These are phyloP conservation scores for Phymorhynchus buccinoides DNA, from an alignment of 1,140 invertebrate species.

Conservation along the genomic window DNA sequence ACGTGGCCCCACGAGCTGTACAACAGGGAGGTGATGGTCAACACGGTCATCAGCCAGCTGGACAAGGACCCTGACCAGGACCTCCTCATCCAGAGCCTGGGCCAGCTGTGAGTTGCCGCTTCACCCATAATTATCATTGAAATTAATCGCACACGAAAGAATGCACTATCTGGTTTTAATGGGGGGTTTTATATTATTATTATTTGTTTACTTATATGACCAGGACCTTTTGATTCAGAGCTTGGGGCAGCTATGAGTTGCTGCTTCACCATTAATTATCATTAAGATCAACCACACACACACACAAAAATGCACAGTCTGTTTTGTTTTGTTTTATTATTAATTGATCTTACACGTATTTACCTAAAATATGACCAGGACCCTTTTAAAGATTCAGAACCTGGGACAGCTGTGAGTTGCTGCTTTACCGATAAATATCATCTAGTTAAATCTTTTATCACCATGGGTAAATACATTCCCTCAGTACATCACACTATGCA, in stretches of 20 bases:
- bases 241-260: slow-evolving; percentile 83
- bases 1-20: slow-evolving; percentile 92
- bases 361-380: too few relatives aligned
- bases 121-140: not conserved
- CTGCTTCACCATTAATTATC: not conserved
- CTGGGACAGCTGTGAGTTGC: slow-evolving; percentile 84
- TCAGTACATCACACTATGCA: too few relatives aligned
- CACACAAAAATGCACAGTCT: not conserved
- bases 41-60: slow-evolving; percentile 86
- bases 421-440: not conserved
- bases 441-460: too few relatives aligned
- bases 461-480: too few relatives aligned
- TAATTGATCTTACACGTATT: too few relatives aligned
- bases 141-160: not conserved
- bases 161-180: not conserved
- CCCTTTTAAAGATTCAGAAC: slow-evolving; percentile 85
- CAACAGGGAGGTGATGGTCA: slow-evolving; percentile 86
- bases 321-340: not conserved
- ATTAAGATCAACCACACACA: not conserved
- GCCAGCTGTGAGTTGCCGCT: slow-evolving; percentile 81
- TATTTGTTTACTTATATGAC: too few relatives aligned
- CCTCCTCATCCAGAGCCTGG: slow-evolving; percentile 88
- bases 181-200: not conserved
- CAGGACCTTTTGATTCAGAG: slow-evolving; percentile 87
- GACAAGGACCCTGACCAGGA: slow-evolving; percentile 81